Evolutionary conservation across 2,888 invertebrate species (phyloP).

Genomic region (Dione vanillae): DNA sequence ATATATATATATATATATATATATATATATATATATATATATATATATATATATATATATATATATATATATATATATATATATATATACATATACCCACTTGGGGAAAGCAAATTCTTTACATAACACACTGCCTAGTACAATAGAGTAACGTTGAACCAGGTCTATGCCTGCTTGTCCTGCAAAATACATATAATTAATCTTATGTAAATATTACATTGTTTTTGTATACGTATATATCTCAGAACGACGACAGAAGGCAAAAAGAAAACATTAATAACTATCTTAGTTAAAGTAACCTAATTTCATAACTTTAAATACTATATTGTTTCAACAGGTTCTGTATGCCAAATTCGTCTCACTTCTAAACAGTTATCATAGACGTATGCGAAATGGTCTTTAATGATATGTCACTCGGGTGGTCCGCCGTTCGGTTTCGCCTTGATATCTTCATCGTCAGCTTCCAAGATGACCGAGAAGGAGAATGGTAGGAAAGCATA

Average conservation of each 20-base stretch:
- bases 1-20: no score
- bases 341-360: slow-evolving; percentile 46
- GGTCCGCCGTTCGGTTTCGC: slow-evolving; percentile 61
- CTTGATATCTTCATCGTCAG: slow-evolving; percentile 71
- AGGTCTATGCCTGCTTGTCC: no score
- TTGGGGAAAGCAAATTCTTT: no score
- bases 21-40: no score
- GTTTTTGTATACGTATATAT: background rate
- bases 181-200: background rate
- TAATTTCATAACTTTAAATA: background rate
- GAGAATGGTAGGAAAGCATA: slow-evolving; percentile 90
- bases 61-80: no score
- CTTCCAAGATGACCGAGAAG: slow-evolving; percentile 86
- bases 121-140: no score
- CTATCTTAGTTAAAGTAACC: background rate
- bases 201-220: background rate
- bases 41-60: no score
- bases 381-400: slow-evolving; percentile 33
- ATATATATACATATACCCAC: no score
- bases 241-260: background rate
- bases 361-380: slow-evolving; percentile 37
- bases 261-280: background rate
- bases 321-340: slow-evolving; percentile 28
- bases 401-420: slow-evolving; percentile 61
- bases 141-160: no score